A percentile compares a stretch with the other conserved stretches of the same genome.
These are phyloP conservation scores for Pomatorhinus ruficollis DNA, from an alignment of 2,113 vertebrate genomes.

Conservation along the genomic window DNA sequence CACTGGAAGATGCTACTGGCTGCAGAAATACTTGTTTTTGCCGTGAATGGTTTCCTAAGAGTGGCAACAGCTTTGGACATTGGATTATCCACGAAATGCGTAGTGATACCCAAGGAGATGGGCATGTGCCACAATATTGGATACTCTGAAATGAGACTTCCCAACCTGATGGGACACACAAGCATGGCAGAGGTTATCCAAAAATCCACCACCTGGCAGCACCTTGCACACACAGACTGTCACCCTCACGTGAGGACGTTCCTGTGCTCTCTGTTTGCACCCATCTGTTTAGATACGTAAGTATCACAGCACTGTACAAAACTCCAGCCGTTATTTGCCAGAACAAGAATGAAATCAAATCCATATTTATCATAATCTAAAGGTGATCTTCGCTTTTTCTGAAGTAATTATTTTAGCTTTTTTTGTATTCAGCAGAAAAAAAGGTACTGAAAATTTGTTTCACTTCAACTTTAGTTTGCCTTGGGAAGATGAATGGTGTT, in stretches of 20 bases:
- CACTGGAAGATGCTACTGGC: constrained; percentile 34
- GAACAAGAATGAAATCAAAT: background rate
- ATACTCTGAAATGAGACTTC: constrained; percentile 89
- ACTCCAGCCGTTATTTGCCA: background rate
- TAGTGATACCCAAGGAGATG: constrained; percentile 84
- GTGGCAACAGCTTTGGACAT: constrained; percentile 77
- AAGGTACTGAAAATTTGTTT: background rate
- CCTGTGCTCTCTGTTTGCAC: constrained; percentile 86
- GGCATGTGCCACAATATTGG: constrained; percentile 82
- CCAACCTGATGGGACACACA: constrained; percentile 88
- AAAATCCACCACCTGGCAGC: constrained; percentile 82
- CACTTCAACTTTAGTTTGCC: background rate
- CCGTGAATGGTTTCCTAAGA: background rate
- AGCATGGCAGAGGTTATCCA: constrained; percentile 81
- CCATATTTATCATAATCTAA: background rate
- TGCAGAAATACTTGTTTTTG: background rate
- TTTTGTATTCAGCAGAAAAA: background rate
- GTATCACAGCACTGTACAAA: constrained; percentile 25
- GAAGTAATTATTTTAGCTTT: background rate
- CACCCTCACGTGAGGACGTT: constrained; percentile 84
- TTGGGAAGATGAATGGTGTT: background rate
- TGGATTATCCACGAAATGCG: constrained; percentile 86
- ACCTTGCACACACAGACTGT: constrained; percentile 80
- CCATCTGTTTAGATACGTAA: constrained; percentile 89
- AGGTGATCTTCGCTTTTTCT: background rate